phyloP scores from a whole-genome alignment of 2,797 vertebrate species.

The Cichlasoma orientale region DNA sequence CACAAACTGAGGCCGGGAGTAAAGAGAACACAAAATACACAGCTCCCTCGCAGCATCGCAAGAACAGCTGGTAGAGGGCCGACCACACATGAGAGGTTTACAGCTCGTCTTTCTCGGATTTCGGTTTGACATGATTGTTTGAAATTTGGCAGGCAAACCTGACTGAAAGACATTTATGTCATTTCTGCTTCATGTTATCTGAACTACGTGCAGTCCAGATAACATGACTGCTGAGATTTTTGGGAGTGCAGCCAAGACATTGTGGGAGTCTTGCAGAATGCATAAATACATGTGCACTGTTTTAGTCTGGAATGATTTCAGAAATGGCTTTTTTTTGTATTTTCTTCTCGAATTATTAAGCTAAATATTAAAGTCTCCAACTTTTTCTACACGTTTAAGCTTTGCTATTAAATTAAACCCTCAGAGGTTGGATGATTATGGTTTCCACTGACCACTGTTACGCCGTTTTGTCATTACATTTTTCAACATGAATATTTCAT shows the following conservation, averaged over 20 bases:
- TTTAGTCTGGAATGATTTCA: neutral
- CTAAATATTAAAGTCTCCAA: neutral
- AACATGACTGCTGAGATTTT: neutral
- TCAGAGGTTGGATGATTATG: neutral
- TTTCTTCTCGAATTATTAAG: neutral
- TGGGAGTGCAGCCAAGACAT: neutral
- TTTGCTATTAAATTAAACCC: neutral
- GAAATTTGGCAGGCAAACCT: constrained; percentile 75
- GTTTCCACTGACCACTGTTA: neutral
- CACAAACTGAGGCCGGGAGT: constrained; percentile 3
- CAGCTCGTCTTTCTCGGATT: constrained; percentile 34
- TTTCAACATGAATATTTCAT: neutral
- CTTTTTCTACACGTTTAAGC: neutral
- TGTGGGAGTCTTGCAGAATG: neutral
- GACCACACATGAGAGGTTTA: constrained; percentile 5
- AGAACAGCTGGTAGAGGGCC: constrained; percentile 31
- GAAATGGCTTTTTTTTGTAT: neutral
- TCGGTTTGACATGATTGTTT: constrained; percentile 64
- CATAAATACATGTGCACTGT: neutral
- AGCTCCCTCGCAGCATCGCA: constrained; percentile 49
- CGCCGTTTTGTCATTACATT: neutral
- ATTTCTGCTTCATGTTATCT: constrained; percentile 4
- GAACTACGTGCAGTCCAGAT: neutral
- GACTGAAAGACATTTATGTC: constrained; percentile 46
- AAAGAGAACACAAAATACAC: constrained; percentile 44